Base-by-base conservation (phyloP, 2,888 invertebrate genomes). In the Diloba caeruleocephala region DNA sequence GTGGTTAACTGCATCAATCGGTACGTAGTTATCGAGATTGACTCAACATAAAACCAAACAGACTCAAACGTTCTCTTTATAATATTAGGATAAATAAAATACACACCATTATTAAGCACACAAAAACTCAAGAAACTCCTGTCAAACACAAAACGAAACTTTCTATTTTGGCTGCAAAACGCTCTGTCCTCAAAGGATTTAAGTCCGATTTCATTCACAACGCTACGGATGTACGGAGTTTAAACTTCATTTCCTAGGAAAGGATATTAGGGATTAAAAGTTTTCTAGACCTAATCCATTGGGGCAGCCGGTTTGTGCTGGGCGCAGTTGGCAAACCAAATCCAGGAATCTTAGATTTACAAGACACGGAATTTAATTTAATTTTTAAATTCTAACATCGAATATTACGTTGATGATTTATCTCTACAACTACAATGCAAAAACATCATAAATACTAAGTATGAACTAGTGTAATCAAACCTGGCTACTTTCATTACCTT, bases 221-320 rank as follows among this genome's bases (percentile, higher is more conserved):
- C 75, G 71, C 69, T 65, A 68, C 78, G 79, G 79, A 85, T 84
- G 82, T 78, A 73, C 75, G 74, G 74, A 84, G 81, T 87, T 86
- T 82, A 86, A 89, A 90, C 88, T 89, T 88, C 82, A 89, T 89
- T 92, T 91, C 87, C 89, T 87, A 84, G 78, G 77, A 84, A 83
- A 85, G 88, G 87, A 87, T 88, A 87, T 88, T 85, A 83, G 77
- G 84, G 89, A 90, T 92, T 90, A 89, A 89, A 90, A 91, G 88
- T 91, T 90, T 72, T 76, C 80, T 61, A 63, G 77, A 67, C 79
- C 79, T 86, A 82, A 85, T 83, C 78, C 82, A 50, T 60, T 70
- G 72, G 79, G 82, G 77, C 79, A 77, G 78, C 71, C 68, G 78
- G 73, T 76, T 74, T 78, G 21, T 21, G 69, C 60, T 70, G 69